phyloP scores from a whole-genome alignment of 2,888 invertebrate genomes.

The Agrotis segetum region DNA sequence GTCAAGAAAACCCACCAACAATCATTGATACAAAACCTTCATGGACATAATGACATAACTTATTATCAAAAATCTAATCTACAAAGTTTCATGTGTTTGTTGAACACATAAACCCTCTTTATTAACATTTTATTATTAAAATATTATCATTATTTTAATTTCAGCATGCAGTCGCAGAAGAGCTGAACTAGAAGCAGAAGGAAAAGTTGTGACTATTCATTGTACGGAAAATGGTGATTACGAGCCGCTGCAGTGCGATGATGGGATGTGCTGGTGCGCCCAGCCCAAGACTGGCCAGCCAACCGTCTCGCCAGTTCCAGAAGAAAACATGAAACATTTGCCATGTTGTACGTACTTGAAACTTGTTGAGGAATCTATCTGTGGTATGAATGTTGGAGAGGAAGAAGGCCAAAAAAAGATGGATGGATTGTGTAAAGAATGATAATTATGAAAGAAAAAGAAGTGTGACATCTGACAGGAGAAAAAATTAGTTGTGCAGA shows the following conservation, averaged over 20 bases:
- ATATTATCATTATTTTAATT: constrained; percentile 12
- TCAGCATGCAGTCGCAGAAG: constrained; percentile 92
- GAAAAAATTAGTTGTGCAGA: no score
- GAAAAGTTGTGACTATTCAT: constrained; percentile 91
- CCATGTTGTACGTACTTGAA: constrained; percentile 92
- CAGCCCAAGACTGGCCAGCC: constrained; percentile 92
- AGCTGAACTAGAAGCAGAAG: constrained; percentile 87
- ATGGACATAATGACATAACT: not conserved
- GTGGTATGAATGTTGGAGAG: no score
- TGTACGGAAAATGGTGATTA: constrained; percentile 93
- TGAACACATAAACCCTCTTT: no score
- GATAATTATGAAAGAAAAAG: no score
- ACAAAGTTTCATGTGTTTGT: constrained; percentile 3
- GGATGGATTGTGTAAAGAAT: no score
- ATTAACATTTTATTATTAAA: no score
- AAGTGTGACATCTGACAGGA: no score
- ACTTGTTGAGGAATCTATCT: not conserved
- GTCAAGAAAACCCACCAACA: not conserved
- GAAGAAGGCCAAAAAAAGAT: no score
- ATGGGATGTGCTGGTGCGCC: constrained; percentile 93
- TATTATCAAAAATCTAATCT: not conserved
- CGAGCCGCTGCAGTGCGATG: constrained; percentile 93
- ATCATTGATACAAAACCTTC: constrained; percentile 13
- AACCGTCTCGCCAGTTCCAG: constrained; percentile 89
- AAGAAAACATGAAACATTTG: constrained; percentile 90